These are phyloP conservation scores for Pycnonotus jocosus DNA, from an alignment of 2,113 vertebrate genomes.

Conservation along the genomic window DNA sequence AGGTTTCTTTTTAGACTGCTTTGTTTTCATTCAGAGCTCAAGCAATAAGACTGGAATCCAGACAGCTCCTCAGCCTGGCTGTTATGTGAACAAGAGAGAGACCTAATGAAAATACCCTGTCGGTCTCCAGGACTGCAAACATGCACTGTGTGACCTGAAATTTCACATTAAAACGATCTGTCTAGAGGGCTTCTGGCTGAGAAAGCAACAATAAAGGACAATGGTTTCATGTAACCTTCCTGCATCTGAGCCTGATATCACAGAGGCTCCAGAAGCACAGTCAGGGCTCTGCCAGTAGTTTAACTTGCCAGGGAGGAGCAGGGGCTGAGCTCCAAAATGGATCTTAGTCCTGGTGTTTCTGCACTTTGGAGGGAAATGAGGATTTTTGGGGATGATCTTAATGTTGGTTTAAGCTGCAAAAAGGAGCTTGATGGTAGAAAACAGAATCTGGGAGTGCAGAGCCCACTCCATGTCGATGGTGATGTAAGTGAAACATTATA, in stretches of 20 bases:
- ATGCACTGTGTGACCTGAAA: conserved; percentile 18
- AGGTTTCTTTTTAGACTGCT: background rate
- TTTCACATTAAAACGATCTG: background rate
- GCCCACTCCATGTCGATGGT: rapidly evolving
- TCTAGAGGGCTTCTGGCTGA: conserved; percentile 14
- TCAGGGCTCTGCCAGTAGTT: background rate
- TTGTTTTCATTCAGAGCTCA: background rate
- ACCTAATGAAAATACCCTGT: background rate
- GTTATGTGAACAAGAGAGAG: background rate
- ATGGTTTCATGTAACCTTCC: conserved; percentile 26
- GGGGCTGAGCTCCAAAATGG: background rate
- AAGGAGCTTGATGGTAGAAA: background rate
- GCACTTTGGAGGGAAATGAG: background rate
- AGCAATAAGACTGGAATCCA: background rate
- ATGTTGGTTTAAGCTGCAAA: background rate
- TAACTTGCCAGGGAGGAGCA: background rate
- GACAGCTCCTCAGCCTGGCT: background rate
- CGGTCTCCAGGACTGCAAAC: background rate
- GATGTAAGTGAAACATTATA: rapidly evolving
- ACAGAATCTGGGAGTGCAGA: background rate
- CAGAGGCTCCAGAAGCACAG: background rate
- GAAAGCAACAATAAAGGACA: background rate
- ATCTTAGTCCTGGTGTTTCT: background rate
- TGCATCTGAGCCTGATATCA: background rate
- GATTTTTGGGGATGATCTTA: background rate